Conservation (phyloP, 2,888 invertebrate species). For the Operophtera brumata region DNA sequence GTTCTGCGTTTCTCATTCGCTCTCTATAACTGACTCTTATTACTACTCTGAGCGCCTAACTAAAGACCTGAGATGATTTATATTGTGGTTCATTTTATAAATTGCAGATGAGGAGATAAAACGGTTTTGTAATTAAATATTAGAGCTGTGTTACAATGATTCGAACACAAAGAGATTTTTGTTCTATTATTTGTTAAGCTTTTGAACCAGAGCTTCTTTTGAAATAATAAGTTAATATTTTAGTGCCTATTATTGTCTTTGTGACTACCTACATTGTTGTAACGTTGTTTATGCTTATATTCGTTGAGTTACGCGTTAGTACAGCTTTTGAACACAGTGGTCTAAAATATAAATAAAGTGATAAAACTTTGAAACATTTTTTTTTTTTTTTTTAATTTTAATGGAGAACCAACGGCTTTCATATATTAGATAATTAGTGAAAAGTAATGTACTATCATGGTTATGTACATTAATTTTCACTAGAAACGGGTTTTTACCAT, state of each 20-base stretch:
- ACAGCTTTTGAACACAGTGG: too few species aligned
- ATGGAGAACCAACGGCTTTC: too few species aligned
- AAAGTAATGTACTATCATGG: too few species aligned
- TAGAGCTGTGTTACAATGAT: slow-evolving; percentile 8
- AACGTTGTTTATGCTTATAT: too few species aligned
- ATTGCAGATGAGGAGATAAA: slow-evolving; percentile 19
- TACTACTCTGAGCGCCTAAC: not conserved
- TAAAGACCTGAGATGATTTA: slow-evolving; percentile 15
- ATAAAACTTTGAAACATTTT: too few species aligned
- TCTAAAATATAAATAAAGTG: too few species aligned
- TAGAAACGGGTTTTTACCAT: too few species aligned
- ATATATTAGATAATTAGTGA: too few species aligned
- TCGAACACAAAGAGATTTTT: slow-evolving; percentile 3
- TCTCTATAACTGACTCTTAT: not conserved
- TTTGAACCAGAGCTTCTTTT: not conserved
- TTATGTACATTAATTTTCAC: too few species aligned
- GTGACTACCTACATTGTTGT: not conserved
- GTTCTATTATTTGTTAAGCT: not conserved
- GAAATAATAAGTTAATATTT: too few species aligned
- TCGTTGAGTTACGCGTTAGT: not conserved
- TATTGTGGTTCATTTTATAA: slow-evolving; percentile 12
- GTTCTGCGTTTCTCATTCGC: not conserved
- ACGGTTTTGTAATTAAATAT: slow-evolving; percentile 15
- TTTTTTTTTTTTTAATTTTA: too few species aligned
- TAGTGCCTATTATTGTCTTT: not conserved